A percentile compares a stretch with the other conserved stretches of the same genome.
Conservation (phyloP, 2,113 vertebrate genomes). For the Redunca redunca region DNA sequence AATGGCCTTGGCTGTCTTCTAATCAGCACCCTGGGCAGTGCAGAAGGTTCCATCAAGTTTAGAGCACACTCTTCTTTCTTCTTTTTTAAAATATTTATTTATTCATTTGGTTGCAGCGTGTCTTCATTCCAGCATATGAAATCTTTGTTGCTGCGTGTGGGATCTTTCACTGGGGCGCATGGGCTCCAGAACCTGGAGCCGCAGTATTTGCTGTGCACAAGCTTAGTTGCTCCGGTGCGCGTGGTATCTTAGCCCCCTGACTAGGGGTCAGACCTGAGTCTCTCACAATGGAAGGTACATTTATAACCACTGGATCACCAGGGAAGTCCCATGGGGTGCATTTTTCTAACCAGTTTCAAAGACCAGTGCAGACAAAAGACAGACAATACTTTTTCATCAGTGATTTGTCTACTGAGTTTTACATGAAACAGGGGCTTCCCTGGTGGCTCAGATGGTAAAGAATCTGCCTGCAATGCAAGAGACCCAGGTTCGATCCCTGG, state of each 20-base stretch:
- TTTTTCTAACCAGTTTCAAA: not conserved
- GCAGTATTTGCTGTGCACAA: not conserved
- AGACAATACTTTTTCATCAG: not conserved
- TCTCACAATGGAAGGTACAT: not conserved
- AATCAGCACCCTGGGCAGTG: not conserved
- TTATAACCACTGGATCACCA: not conserved
- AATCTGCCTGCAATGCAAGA: not conserved
- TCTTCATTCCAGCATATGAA: not conserved
- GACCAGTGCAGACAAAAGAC: not conserved
- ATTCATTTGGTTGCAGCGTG: not conserved
- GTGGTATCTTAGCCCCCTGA: not conserved
- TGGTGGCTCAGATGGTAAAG: not conserved
- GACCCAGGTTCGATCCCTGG: not conserved
- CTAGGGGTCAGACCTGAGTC: not conserved
- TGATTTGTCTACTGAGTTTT: not conserved
- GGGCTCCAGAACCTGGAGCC: not conserved
- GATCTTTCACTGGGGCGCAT: fast-evolving
- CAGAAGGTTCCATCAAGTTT: fast-evolving
- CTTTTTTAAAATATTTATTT: not conserved
- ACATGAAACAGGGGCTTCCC: not conserved
- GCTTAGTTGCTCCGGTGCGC: not conserved
- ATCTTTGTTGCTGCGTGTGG: not conserved
- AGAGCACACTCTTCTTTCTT: not conserved
- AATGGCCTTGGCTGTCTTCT: fast-evolving
- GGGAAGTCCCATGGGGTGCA: not conserved